Evolutionary conservation across 2,113 vertebrate genomes (phyloP).

Genomic region (Hiodon alosoides): DNA sequence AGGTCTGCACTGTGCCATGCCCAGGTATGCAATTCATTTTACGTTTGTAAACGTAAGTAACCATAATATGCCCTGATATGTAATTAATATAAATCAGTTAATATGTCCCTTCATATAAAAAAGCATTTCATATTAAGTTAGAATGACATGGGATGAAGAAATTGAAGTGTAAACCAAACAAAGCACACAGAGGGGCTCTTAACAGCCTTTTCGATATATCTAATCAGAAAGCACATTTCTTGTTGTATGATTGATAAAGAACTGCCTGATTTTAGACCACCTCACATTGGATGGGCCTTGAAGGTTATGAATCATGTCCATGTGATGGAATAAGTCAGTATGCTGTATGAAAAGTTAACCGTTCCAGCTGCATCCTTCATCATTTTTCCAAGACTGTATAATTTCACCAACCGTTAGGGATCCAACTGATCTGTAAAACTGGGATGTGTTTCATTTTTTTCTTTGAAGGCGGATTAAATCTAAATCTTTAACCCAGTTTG

Average conservation of each 20-base stretch:
- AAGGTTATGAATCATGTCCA: not conserved
- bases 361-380: not conserved
- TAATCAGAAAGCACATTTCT: slow-evolving; percentile 3
- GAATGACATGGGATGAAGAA: too few species aligned
- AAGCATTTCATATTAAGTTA: too few species aligned
- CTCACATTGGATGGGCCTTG: not conserved
- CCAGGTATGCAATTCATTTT: slow-evolving; percentile 67
- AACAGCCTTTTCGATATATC: not conserved
- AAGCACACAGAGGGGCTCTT: not conserved
- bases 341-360: not conserved
- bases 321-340: not conserved
- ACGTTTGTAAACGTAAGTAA: not conserved
- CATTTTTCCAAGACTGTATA: not conserved
- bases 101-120: too few species aligned
- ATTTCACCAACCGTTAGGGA: slow-evolving; percentile 3
- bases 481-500: not conserved
- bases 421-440: not conserved
- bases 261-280: not conserved
- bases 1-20: slow-evolving; percentile 84
- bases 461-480: not conserved
- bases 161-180: not conserved
- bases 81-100: too few species aligned
- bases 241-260: slow-evolving; percentile 9
- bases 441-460: not conserved
- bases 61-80: too few species aligned